Evolutionary conservation across 2,888 invertebrate species (phyloP).

Genomic region (Phorcus lineatus): DNA sequence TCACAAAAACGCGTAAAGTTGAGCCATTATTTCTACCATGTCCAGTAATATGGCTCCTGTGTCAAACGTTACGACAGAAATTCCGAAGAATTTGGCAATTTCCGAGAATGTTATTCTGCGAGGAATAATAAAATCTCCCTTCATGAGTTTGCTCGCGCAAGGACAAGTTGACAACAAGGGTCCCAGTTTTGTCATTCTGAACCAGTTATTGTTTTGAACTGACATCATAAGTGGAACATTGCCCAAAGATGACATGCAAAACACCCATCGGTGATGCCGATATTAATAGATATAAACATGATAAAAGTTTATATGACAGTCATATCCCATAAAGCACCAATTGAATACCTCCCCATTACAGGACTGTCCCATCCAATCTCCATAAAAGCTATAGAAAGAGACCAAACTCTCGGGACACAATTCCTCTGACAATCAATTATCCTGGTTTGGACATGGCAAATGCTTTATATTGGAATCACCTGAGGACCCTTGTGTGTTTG

Average conservation of each 20-base stretch:
- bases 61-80: no score
- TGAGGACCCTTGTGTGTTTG: background rate
- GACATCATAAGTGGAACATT: background rate
- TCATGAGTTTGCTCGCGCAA: no score
- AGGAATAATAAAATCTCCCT: no score
- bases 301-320: constrained; percentile 3
- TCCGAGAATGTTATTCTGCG: no score
- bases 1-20: background rate
- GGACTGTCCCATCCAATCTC: constrained; percentile 13
- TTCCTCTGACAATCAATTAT: constrained; percentile 18
- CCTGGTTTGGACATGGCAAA: no score
- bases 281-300: background rate
- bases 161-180: no score
- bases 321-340: background rate
- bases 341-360: constrained; percentile 1
- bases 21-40: background rate
- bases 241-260: background rate
- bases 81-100: no score
- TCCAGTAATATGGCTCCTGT: no score
- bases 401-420: background rate
- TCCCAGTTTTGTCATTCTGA: no score
- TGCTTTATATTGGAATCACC: background rate
- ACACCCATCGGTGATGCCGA: background rate
- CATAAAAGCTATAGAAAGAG: constrained; percentile 9
- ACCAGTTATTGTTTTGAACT: background rate